Conservation (phyloP, 2,888 invertebrate genomes). For the Nebria brevicollis region DNA sequence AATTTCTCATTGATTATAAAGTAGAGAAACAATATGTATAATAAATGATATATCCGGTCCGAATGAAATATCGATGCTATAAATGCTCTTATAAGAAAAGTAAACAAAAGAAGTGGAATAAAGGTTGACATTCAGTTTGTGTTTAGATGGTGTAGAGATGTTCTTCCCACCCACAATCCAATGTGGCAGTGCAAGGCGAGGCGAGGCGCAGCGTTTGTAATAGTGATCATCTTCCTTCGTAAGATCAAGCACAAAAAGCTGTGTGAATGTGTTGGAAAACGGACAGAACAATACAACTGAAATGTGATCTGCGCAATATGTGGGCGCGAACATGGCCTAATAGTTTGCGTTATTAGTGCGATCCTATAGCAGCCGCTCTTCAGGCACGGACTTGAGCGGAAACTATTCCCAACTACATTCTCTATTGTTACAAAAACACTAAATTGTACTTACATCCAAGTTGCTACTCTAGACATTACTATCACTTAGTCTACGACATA, state of each 20-base stretch:
- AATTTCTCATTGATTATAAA: too few relatives aligned
- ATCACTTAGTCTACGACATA: too few relatives aligned
- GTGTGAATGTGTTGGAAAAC: neutral
- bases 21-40: too few relatives aligned
- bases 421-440: too few relatives aligned
- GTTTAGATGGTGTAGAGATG: neutral
- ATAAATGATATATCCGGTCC: too few relatives aligned
- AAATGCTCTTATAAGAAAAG: neutral
- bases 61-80: too few relatives aligned
- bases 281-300: constrained; percentile 39
- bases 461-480: too few relatives aligned
- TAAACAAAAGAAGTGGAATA: neutral
- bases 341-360: constrained; percentile 41
- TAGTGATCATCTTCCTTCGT: neutral
- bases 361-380: neutral
- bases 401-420: constrained; percentile 9
- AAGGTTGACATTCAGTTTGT: neutral
- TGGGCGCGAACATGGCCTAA: constrained; percentile 43
- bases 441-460: too few relatives aligned
- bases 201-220: neutral
- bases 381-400: constrained; percentile 21
- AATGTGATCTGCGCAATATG: constrained; percentile 35
- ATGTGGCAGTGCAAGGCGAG: neutral
- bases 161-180: neutral
- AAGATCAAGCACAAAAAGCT: neutral